Evolutionary conservation across 2,797 vertebrate species (phyloP), one percentile per base, ranked within the genome.

Genomic region (Triplophysa bombifrons): DNA sequence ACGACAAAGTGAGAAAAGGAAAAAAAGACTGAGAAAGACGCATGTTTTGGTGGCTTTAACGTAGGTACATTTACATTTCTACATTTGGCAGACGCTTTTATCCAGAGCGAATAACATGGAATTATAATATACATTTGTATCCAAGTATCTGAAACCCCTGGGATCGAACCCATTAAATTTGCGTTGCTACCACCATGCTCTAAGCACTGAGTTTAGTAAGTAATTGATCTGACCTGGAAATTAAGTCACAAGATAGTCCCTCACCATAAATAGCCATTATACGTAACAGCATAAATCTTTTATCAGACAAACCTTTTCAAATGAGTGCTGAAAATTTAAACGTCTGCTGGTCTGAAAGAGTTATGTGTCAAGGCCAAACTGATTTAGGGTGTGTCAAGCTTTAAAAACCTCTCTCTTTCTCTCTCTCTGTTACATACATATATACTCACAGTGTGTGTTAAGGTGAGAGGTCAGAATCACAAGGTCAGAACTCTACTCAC

Each of bases 271-370:
- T 77, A 76, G 46, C 27, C 48, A 41, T 76, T 60, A 75, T 78
- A 34, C n/a, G 74, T 70, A n/a, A 72, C 73, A 9, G 11, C 82
- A 82, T 85, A 30, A 82, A 81, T 78, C 60, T 85, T 85, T 85
- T 70, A 82, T 66, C 11, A 17, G 20, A 70, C 38, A 80, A 76
- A 50, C 41, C 55, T 64, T 82, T 76, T 80, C 74, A 84, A 48
- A 60, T 46, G 25, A 55, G 46, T 78, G 48, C 48, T 86, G 74
- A 79, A 84, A 80, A 60, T 86, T 84, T 82, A 72, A 82, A 63
- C 56, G 19, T 58, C 76, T 41, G 9, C 30, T 22, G 44, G 66
- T 70, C 13, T 64, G 51, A 74, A 58, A 38, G 53, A 72, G 25
- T 66, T 56, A 46, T 22, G 64, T 68, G 61, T 63, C 16, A 34